Conservation (phyloP, 2,113 vertebrate genomes). For the Platichthys stellatus region DNA sequence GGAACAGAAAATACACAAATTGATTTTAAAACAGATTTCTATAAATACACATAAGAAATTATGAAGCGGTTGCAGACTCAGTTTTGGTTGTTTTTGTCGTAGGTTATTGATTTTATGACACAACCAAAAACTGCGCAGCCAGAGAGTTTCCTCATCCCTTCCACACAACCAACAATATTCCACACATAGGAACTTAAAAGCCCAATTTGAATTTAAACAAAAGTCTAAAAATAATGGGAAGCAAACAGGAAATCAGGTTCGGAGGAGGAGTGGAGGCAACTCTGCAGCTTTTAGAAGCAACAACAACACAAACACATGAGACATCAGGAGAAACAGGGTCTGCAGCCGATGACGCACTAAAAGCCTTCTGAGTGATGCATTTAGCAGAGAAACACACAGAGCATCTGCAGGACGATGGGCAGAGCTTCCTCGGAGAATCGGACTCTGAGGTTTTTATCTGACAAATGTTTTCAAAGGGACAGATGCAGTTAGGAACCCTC, state of each 20-base stretch:
- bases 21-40: constrained; percentile 33
- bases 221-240: not conserved
- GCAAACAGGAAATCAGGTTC: not conserved
- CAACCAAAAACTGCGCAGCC: constrained; percentile 32
- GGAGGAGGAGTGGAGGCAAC: constrained; percentile 61
- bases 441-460: not conserved
- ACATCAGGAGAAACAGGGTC: constrained; percentile 31
- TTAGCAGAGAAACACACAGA: constrained; percentile 14
- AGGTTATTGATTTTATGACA: not conserved
- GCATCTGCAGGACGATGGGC: not conserved
- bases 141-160: constrained; percentile 68
- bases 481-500: constrained; percentile 18
- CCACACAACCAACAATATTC: constrained; percentile 27
- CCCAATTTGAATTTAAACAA: constrained; percentile 11
- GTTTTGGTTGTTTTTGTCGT: constrained; percentile 26
- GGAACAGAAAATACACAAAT: constrained; percentile 41
- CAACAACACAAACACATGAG: constrained; percentile 30
- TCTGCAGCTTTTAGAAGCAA: constrained; percentile 48
- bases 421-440: not conserved
- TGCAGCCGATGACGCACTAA: constrained; percentile 18
- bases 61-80: constrained; percentile 44
- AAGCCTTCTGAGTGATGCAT: constrained; percentile 35
- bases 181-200: not conserved
- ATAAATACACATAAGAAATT: constrained; percentile 46
- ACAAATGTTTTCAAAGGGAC: not conserved